A percentile compares a stretch with the other conserved stretches of the same genome.
phyloP scores from a whole-genome alignment of 1,140 invertebrate genomes.

The Coptotermes formosanus region DNA sequence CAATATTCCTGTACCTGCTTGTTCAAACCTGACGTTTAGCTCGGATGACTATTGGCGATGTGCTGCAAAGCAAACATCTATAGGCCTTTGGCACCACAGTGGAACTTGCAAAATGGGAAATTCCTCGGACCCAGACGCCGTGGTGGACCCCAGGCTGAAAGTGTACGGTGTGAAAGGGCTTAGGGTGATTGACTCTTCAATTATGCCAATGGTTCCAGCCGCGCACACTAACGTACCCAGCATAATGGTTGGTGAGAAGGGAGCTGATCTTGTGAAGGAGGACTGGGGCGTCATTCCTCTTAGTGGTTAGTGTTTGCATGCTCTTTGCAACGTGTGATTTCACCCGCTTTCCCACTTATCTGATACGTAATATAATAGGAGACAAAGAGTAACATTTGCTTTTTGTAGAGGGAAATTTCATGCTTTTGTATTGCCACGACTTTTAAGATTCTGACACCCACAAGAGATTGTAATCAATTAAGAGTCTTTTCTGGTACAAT shows the following conservation, averaged over 20 bases:
- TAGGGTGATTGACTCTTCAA: slow-evolving; percentile 73
- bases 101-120: slow-evolving; percentile 81
- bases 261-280: slow-evolving; percentile 75
- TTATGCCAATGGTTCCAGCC: slow-evolving; percentile 68
- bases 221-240: slow-evolving; percentile 83
- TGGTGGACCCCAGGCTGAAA: slow-evolving; percentile 66
- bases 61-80: slow-evolving; percentile 39
- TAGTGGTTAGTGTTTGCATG: too few relatives aligned
- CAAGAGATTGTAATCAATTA: too few relatives aligned
- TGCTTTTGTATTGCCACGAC: too few relatives aligned
- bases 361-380: too few relatives aligned
- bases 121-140: slow-evolving; percentile 60
- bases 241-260: slow-evolving; percentile 86
- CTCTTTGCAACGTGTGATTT: too few relatives aligned
- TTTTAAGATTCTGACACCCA: too few relatives aligned
- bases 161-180: slow-evolving; percentile 69
- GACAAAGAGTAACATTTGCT: too few relatives aligned
- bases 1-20: slow-evolving; percentile 35
- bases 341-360: too few relatives aligned
- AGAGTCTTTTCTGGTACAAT: too few relatives aligned
- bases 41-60: slow-evolving; percentile 45
- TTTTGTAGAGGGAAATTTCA: too few relatives aligned
- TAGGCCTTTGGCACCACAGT: slow-evolving; percentile 51
- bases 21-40: slow-evolving; percentile 37
- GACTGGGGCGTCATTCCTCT: slow-evolving; percentile 36